Percentiles rank a stretch among this genome's conserved stretches.
phyloP scores from a whole-genome alignment of 1,140 invertebrate genomes.

The Ooceraea biroi region DNA sequence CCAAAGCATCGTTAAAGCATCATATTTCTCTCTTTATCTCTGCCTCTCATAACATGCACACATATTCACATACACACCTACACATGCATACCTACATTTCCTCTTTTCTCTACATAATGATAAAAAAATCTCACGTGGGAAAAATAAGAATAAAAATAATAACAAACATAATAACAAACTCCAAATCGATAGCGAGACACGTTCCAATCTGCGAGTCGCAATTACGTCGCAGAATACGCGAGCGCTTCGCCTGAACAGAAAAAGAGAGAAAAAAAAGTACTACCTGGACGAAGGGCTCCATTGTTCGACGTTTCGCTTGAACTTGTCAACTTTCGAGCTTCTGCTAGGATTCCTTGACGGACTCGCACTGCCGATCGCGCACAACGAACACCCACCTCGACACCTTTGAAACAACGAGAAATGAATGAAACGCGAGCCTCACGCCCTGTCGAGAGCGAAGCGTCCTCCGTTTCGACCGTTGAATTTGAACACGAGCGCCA shows the following conservation, averaged over 20 bases:
- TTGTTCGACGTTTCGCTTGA: no score
- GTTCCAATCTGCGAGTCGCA: neutral
- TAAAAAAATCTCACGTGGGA: neutral
- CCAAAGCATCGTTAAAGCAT: no score
- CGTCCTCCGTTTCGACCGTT: conserved; percentile 74
- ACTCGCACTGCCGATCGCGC: neutral
- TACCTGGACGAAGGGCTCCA: conserved; percentile 83
- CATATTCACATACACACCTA: no score
- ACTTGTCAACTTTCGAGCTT: neutral
- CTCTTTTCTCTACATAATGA: neutral
- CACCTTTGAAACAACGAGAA: no score
- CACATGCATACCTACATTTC: neutral
- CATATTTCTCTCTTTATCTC: no score
- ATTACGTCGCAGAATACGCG: neutral
- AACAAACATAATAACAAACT: no score
- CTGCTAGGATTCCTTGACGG: neutral
- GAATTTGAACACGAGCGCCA: conserved; percentile 78
- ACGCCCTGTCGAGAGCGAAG: neutral
- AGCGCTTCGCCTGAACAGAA: neutral
- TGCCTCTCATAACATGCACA: no score
- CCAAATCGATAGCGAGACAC: no score
- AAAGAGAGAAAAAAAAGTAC: neutral
- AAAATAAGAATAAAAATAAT: neutral
- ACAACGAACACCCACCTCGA: neutral
- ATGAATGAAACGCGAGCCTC: neutral